Evolutionary conservation across 2,113 vertebrate genomes (phyloP).

Genomic region (Trachemys scripta): DNA sequence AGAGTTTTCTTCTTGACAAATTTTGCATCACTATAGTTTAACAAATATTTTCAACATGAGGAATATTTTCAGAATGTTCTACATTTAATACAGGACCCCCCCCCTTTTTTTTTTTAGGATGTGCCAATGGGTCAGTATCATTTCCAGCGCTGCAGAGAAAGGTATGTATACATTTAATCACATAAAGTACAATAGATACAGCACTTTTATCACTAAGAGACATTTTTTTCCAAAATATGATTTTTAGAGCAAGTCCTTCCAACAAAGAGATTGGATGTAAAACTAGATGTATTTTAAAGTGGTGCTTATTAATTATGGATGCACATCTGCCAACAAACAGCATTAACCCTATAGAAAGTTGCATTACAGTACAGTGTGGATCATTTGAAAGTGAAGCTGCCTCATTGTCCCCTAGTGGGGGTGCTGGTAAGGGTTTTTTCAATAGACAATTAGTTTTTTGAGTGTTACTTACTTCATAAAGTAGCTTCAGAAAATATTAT

Average conservation of each 20-base stretch:
- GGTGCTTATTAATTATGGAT: neutral
- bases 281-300: neutral
- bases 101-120: slow-evolving; percentile 75
- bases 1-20: neutral
- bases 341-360: neutral
- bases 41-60: neutral
- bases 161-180: slow-evolving; percentile 78
- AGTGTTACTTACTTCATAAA: neutral
- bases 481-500: neutral
- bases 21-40: neutral
- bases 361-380: neutral
- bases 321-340: neutral
- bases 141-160: slow-evolving; percentile 94
- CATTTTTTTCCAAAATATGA: neutral
- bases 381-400: neutral
- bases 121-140: slow-evolving; percentile 96
- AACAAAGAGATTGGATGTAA: neutral
- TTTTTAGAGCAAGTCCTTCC: neutral
- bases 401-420: neutral
- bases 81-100: slow-evolving; percentile 1
- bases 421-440: neutral
- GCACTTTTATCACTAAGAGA: neutral
- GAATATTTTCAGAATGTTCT: neutral
- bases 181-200: neutral
- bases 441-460: neutral